These are phyloP conservation scores for Leuciscus waleckii DNA, from an alignment of 2,797 vertebrate species.

Conservation along the genomic window DNA sequence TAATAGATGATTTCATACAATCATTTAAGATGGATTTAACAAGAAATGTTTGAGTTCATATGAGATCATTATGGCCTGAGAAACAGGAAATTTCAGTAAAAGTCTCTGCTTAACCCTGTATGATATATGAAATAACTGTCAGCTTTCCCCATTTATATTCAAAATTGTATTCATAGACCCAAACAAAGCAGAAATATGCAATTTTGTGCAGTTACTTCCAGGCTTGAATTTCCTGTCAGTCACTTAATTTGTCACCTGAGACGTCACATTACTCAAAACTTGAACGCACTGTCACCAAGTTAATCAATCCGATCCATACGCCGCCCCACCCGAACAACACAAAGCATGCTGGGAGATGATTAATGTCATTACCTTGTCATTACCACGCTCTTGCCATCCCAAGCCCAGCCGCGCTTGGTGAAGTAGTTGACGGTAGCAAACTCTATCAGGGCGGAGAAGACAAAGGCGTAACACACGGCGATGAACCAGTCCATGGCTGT, in stretches of 20 bases:
- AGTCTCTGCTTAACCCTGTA: background rate
- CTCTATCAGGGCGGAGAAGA: slow-evolving; percentile 97
- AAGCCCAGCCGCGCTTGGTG: slow-evolving; percentile 98
- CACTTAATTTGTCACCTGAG: background rate
- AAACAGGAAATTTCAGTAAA: background rate
- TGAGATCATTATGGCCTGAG: background rate
- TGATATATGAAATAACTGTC: too few species aligned
- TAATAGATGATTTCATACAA: background rate
- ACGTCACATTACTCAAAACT: slow-evolving; percentile 7
- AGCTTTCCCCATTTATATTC: too few species aligned
- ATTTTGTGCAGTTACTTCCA: background rate
- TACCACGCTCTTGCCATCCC: slow-evolving; percentile 98
- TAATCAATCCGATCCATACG: slow-evolving; percentile 9
- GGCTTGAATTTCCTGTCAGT: background rate
- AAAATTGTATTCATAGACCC: background rate
- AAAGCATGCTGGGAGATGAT: slow-evolving; percentile 33
- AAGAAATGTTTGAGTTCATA: background rate
- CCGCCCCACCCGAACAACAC: background rate
- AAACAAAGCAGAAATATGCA: background rate
- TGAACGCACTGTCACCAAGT: background rate
- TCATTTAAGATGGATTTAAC: background rate
- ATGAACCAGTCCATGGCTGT: slow-evolving; percentile 99
- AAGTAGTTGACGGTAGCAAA: slow-evolving; percentile 99
- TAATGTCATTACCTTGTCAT: slow-evolving; percentile 88
- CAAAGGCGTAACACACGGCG: slow-evolving; percentile 97